A percentile compares a stretch with the other conserved stretches of the same genome.
Conservation (phyloP, 2,113 vertebrate species). For the Chloropsis cyanopogon region DNA sequence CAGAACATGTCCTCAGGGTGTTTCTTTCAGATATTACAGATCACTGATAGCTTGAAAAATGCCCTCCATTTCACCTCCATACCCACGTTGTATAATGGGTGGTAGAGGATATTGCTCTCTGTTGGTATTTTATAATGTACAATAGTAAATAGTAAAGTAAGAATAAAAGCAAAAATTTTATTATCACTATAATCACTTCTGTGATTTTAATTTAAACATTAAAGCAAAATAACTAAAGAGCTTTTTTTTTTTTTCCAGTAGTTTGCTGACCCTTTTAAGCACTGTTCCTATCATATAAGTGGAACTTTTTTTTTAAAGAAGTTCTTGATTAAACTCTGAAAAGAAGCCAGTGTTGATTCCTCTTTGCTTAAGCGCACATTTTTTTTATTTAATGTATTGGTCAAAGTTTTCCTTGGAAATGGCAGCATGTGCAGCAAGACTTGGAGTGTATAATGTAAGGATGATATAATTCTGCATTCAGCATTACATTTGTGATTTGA, state of each 20-base stretch:
- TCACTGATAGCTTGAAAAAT: constrained; percentile 10
- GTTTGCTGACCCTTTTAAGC: background rate
- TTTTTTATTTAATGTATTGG: background rate
- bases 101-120: background rate
- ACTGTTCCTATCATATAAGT: background rate
- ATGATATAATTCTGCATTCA: background rate
- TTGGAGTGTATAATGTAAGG: background rate
- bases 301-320: background rate
- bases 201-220: background rate
- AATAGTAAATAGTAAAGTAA: background rate
- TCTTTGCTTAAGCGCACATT: background rate
- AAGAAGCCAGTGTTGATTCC: background rate
- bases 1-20: background rate
- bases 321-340: background rate
- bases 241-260: background rate
- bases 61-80: background rate
- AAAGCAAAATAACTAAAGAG: background rate
- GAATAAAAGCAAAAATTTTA: background rate
- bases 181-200: background rate
- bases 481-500: background rate
- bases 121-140: background rate
- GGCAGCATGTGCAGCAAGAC: background rate
- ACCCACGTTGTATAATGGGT: background rate
- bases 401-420: constrained; percentile 20
- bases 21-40: constrained; percentile 28